Base-by-base conservation (phyloP, 2,888 invertebrate species). In the Drosophila fungiperda region DNA sequence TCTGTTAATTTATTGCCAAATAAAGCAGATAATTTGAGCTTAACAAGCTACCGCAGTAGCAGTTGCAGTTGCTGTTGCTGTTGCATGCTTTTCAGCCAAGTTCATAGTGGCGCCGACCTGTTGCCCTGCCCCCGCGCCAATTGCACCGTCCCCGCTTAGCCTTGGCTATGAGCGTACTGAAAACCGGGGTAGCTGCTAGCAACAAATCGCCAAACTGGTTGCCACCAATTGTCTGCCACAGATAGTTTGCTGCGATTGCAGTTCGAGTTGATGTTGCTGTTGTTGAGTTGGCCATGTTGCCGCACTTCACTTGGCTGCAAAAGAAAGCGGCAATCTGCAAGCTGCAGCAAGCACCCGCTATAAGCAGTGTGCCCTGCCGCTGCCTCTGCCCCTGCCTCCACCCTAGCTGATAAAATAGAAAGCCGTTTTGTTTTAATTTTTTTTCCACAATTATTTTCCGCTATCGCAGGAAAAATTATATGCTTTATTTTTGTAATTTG, bases 381-480 rank as follows among this genome's bases (percentile, higher is more conserved):
- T 0, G 12, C 15, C 23, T 8, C 29, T 12, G 0, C 26, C 23
- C 29, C 42, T 20, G 2, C 11, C 49, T 5, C 53, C 20, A 0
- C 29, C 29, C 1, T 38, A 54, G 52, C 38, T 64, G 74, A 42
- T 66, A 68, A 81, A 83, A 84, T 87, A 86, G 85, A 86, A 86
- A 86, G 89, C 87, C 76, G 87, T 87, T 89, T 86, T 84, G 78
- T 89, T 88, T 89, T 72, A 78, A 82, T 84, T 86, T 86, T 40
- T 40, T 88, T 86, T 86, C 75, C 89, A 89, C 89, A 89, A 89
- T 86, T 89, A 86, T 89, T 89, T 86, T 86, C 87, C 89, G 85
- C 89, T 88, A 86, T 87, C 82, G 89, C 87, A 83, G 82, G 85
- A 88, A 88, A 88, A 88, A 78, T 87, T 87, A 75, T 82, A 86